phyloP scores from a whole-genome alignment of 2,888 invertebrate genomes.

The Lasioglossum leucozonium region DNA sequence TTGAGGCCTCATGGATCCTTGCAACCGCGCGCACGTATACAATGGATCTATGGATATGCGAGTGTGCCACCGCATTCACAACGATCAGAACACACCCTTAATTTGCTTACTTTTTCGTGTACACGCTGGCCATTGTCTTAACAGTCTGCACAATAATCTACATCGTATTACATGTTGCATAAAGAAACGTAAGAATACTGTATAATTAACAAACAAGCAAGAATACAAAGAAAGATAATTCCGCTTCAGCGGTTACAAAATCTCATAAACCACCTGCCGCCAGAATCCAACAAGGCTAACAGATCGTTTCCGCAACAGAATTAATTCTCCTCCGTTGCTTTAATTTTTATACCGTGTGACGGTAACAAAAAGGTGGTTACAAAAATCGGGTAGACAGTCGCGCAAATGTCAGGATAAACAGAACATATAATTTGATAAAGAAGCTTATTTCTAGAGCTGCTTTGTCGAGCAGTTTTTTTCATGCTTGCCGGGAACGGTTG shows the following conservation, averaged over 20 bases:
- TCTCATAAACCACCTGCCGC: neutral
- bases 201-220: too few relatives aligned
- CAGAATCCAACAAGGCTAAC: neutral
- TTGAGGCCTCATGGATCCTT: too few relatives aligned
- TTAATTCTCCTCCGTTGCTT: neutral
- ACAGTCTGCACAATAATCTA: neutral
- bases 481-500: neutral
- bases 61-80: too few relatives aligned
- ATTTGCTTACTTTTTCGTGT: too few relatives aligned
- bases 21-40: too few relatives aligned
- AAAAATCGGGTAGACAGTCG: neutral
- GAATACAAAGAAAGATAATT: neutral
- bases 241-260: neutral
- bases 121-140: neutral
- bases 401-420: neutral
- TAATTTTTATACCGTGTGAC: neutral
- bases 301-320: neutral
- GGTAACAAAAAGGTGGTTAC: neutral
- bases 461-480: slow-evolving; percentile 44
- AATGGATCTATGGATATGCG: too few relatives aligned
- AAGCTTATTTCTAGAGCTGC: neutral
- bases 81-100: too few relatives aligned
- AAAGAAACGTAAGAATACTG: neutral
- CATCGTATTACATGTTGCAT: neutral
- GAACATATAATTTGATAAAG: neutral